phyloP scores from a whole-genome alignment of 2,113 vertebrate species.

The Pterocles burchelli region DNA sequence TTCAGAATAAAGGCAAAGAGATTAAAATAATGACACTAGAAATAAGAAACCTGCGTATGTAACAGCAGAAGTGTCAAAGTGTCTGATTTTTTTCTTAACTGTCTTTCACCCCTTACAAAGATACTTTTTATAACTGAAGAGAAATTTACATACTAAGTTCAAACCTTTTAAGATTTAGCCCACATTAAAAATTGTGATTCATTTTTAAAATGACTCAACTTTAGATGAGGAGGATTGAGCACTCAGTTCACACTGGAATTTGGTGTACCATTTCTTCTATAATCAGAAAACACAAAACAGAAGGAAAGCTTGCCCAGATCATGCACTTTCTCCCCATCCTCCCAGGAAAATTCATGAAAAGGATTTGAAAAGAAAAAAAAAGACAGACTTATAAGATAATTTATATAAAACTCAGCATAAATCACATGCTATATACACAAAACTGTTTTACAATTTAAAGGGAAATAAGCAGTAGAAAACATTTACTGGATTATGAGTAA shows the following conservation, averaged over 20 bases:
- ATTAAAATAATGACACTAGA: background rate
- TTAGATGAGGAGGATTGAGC: background rate
- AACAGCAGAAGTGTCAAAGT: background rate
- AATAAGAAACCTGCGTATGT: background rate
- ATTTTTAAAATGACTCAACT: conserved; percentile 3
- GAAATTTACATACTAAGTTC: conserved; percentile 17
- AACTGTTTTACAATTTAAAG: background rate
- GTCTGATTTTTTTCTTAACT: background rate
- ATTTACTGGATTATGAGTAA: background rate
- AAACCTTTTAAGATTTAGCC: background rate
- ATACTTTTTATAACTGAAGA: background rate
- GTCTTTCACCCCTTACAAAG: background rate
- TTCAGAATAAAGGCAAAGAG: conserved; percentile 7
- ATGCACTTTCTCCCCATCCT: background rate
- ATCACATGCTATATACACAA: background rate
- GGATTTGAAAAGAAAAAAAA: background rate
- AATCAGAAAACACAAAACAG: background rate
- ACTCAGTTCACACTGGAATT: background rate
- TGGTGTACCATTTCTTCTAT: background rate
- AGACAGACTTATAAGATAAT: background rate
- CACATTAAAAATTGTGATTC: conserved; percentile 45
- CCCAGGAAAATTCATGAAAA: background rate
- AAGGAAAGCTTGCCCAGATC: background rate
- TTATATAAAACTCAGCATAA: background rate
- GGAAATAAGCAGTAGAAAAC: background rate